A percentile compares a stretch with the other conserved stretches of the same genome.
Evolutionary conservation across 37 sponge, comb jelly and placozoan genomes (phyloP).

Genomic region (Ephydatia muelleri): DNA sequence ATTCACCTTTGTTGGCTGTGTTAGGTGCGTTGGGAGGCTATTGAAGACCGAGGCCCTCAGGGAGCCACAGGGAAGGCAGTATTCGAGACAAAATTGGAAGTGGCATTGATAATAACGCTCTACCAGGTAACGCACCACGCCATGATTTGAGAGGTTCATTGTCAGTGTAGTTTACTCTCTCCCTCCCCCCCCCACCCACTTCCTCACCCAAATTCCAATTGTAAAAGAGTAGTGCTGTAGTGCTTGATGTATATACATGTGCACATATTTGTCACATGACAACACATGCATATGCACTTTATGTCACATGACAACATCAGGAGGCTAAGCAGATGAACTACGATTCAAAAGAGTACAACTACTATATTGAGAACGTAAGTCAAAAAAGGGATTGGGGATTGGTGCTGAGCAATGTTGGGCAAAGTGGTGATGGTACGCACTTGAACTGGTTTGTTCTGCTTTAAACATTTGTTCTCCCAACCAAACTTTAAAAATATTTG

Average conservation of each 20-base stretch:
- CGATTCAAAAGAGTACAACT: constrained; percentile 88
- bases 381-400: background rate
- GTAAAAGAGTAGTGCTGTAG: background rate
- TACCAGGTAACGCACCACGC: constrained; percentile 7
- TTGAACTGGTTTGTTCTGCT: no score
- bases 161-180: background rate
- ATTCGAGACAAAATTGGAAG: constrained; percentile 23
- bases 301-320: constrained; percentile 3
- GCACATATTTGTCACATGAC: background rate
- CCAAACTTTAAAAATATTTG: no score
- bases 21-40: constrained; percentile 24
- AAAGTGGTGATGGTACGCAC: no score
- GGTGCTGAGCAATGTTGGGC: no score
- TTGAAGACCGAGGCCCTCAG: constrained; percentile 39
- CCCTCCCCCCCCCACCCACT: background rate
- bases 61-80: constrained; percentile 25
- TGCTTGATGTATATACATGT: background rate
- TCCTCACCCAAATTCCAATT: background rate
- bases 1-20: background rate
- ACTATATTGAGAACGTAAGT: constrained; percentile 78
- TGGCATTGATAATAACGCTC: constrained; percentile 48
- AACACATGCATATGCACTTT: background rate
- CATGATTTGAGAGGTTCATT: background rate
- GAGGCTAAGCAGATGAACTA: constrained; percentile 43
- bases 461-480: no score